phyloP scores from a whole-genome alignment of 2,888 invertebrate genomes.

The Epinotia ramella region DNA sequence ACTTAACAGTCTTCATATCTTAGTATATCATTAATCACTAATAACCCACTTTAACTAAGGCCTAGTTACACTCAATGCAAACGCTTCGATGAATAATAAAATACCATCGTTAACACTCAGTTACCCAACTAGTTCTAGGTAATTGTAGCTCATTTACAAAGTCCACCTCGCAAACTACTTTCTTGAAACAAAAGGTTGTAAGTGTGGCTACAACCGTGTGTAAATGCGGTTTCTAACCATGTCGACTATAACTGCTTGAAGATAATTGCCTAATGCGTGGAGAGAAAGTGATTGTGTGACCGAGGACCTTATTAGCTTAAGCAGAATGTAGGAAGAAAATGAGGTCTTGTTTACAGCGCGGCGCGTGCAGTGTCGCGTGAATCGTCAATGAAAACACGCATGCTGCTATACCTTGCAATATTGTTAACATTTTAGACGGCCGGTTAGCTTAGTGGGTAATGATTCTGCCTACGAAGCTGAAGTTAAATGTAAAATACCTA shows the following conservation, averaged over 20 bases:
- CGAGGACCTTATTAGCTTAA: constrained; percentile 2
- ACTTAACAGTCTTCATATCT: no score
- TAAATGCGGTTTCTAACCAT: not conserved
- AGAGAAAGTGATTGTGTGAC: constrained; percentile 17
- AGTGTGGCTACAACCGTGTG: not conserved
- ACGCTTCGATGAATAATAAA: constrained; percentile 10
- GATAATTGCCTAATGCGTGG: constrained; percentile 4
- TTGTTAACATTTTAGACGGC: no score
- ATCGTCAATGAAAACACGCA: no score
- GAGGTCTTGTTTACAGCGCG: not conserved
- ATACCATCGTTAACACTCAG: constrained; percentile 22
- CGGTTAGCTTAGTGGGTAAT: no score
- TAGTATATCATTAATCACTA: not conserved
- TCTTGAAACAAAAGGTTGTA: not conserved
- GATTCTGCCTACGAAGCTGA: no score
- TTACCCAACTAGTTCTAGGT: constrained; percentile 22
- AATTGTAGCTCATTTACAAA: constrained; percentile 18
- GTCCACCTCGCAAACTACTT: not conserved
- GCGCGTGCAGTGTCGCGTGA: no score
- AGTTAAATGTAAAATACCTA: no score
- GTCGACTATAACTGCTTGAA: not conserved
- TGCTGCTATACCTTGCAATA: no score
- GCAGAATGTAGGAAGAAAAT: not conserved
- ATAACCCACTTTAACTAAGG: no score
- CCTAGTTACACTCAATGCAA: not conserved